Evolutionary conservation across 2,797 vertebrate genomes (phyloP).

Genomic region (Sphenodon punctatus): DNA sequence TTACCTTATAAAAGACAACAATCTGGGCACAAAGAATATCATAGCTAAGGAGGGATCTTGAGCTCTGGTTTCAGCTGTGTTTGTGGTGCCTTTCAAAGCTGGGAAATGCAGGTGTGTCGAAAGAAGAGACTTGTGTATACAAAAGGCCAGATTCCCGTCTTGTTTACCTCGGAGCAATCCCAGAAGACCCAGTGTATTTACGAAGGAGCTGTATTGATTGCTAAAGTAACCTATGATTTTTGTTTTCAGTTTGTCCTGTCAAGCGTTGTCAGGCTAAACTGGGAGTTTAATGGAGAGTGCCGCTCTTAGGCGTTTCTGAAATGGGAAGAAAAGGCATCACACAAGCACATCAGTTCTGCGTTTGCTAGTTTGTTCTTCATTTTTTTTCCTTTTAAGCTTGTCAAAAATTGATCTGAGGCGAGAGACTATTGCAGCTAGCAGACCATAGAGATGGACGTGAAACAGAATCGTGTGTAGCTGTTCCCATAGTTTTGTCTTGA

Average conservation of each 20-base stretch:
- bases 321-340: not conserved
- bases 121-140: not conserved
- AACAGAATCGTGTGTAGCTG: not conserved
- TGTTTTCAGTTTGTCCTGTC: slow-evolving; percentile 44
- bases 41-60: slow-evolving; percentile 1
- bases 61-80: not conserved
- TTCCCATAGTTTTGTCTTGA: too few relatives aligned
- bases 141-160: slow-evolving; percentile 16
- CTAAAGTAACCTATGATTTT: slow-evolving; percentile 1
- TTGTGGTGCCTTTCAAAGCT: not conserved
- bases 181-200: not conserved
- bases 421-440: not conserved
- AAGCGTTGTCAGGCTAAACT: slow-evolving; percentile 8
- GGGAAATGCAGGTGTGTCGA: not conserved
- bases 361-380: not conserved
- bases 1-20: not conserved
- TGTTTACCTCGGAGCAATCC: not conserved
- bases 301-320: slow-evolving; percentile 12
- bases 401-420: slow-evolving; percentile 4
- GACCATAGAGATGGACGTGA: not conserved
- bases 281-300: not conserved
- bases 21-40: not conserved
- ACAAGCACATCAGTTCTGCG: not conserved
- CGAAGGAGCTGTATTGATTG: not conserved
- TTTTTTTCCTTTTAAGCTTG: not conserved